A percentile compares a stretch with the other conserved stretches of the same genome.
These are phyloP conservation scores for Egretta garzetta DNA, from an alignment of 2,113 vertebrate genomes.

Conservation along the genomic window DNA sequence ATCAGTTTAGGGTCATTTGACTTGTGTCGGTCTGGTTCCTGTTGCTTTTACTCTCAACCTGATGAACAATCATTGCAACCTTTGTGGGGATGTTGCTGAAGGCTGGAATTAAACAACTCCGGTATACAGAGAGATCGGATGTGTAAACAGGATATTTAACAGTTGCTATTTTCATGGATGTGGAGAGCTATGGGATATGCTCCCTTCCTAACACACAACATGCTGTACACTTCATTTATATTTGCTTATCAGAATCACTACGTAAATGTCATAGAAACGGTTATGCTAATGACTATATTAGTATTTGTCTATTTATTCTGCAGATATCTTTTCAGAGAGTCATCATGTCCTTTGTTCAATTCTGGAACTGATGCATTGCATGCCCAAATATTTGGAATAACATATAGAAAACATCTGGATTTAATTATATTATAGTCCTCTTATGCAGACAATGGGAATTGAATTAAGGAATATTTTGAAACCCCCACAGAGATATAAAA, in stretches of 20 bases:
- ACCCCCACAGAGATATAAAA: constrained; percentile 72
- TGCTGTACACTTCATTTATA: constrained; percentile 4
- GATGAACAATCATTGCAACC: constrained; percentile 31
- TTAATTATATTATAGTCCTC: constrained; percentile 72
- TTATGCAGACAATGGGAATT: constrained; percentile 75
- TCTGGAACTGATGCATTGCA: constrained; percentile 59
- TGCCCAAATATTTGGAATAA: constrained; percentile 75
- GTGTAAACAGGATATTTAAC: constrained; percentile 62
- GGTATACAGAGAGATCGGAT: not conserved
- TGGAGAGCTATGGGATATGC: not conserved
- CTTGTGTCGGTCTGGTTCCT: constrained; percentile 67
- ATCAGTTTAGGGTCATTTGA: constrained; percentile 74
- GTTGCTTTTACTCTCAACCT: constrained; percentile 65
- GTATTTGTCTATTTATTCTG: constrained; percentile 54
- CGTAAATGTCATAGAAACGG: not conserved
- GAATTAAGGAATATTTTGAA: constrained; percentile 79
- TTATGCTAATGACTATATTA: constrained; percentile 39
- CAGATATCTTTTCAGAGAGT: constrained; percentile 47
- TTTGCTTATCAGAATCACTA: not conserved
- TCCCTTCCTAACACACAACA: not conserved
- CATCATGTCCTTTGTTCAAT: constrained; percentile 41
- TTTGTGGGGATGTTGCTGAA: constrained; percentile 15
- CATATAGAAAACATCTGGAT: constrained; percentile 71
- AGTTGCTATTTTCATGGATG: constrained; percentile 28
- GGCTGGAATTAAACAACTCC: constrained; percentile 46